Base-by-base conservation (phyloP, 2,113 vertebrate species). In the Callipepla californica region DNA sequence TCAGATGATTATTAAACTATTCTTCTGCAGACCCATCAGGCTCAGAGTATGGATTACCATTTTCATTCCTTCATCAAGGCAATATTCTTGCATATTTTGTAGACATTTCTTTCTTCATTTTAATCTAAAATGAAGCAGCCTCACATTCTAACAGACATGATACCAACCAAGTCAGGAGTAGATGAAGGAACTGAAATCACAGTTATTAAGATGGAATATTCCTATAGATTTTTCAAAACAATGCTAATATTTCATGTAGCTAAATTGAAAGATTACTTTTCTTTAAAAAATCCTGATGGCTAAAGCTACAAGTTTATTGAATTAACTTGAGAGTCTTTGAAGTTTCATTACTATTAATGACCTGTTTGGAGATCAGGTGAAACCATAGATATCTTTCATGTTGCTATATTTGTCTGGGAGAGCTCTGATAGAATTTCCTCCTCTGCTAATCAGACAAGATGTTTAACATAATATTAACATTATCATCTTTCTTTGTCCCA, bases 291-390 rank as follows among this genome's bases (percentile, higher is more conserved):
- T 53, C 45, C 45, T 48, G 80, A 65, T 93, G 90, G 79, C 93
- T 95, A 85, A 96, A 96, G 84, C 91, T 88, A 81, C 59, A 91
- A 81, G 51, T 94, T 94, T 95, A 96, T 92, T 53, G 87, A 90
- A 93, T 95, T 96, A 95, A 95, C 77, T 65, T 66, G 86, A 94
- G 40, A 67, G 79, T 79, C 88, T 93, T 93, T 91, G 84, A 93
- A 97, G 82, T 92, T 96, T 97, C 82, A 96, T 97, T 95, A 94
- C 93, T 96, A 92, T 95, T 97, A 95, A 97, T 94, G 87, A 88
- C 81, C 68, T 87, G 65, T 92, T 94, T 94, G 78, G 94, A 76
- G 88, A 93, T 94, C 94, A 95, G 74, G 57, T 96, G 89, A 96
- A 92, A 81, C 85, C 94, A 77, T 22, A 90, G 88, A 88, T 95